phyloP scores from a whole-genome alignment of 2,888 invertebrate genomes.

The Ophion ventricosus region DNA sequence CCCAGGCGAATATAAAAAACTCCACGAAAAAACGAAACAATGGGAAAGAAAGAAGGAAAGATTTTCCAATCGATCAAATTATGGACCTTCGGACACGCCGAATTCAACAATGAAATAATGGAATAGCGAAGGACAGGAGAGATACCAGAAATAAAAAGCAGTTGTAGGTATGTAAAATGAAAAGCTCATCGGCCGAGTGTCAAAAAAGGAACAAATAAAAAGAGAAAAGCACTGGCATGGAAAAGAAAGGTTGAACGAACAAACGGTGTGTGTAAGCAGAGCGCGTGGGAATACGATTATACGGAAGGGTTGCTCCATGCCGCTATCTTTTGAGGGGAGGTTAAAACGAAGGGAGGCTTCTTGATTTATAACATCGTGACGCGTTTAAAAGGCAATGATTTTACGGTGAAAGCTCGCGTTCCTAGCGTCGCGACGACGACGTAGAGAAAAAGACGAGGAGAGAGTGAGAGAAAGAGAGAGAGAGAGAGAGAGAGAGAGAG shows the following conservation, averaged over 20 bases:
- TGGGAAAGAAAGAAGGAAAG: not conserved
- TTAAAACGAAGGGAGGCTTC: constrained; percentile 48
- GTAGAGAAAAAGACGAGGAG: constrained; percentile 65
- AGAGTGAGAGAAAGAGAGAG: constrained; percentile 60
- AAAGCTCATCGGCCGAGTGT: not conserved
- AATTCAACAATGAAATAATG: not conserved
- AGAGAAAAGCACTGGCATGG: not conserved
- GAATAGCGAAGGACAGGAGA: not conserved
- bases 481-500: constrained; percentile 54
- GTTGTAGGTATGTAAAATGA: not conserved
- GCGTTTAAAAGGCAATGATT: constrained; percentile 78
- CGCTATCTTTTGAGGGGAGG: constrained; percentile 40
- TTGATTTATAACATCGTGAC: constrained; percentile 73
- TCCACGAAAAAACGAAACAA: not conserved
- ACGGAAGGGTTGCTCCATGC: constrained; percentile 48
- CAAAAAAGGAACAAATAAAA: constrained; percentile 1
- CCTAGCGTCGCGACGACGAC: constrained; percentile 65
- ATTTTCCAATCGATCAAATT: constrained; percentile 58
- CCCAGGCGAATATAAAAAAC: constrained; percentile 14
- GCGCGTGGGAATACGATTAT: constrained; percentile 59
- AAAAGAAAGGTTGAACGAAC: constrained; percentile 20
- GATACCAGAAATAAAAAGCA: not conserved
- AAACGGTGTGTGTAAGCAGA: constrained; percentile 27
- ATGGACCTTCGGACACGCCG: not conserved
- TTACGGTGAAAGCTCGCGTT: constrained; percentile 77